Base-by-base conservation (phyloP, 2,113 vertebrate genomes). In the Leucoraja erinaceus region DNA sequence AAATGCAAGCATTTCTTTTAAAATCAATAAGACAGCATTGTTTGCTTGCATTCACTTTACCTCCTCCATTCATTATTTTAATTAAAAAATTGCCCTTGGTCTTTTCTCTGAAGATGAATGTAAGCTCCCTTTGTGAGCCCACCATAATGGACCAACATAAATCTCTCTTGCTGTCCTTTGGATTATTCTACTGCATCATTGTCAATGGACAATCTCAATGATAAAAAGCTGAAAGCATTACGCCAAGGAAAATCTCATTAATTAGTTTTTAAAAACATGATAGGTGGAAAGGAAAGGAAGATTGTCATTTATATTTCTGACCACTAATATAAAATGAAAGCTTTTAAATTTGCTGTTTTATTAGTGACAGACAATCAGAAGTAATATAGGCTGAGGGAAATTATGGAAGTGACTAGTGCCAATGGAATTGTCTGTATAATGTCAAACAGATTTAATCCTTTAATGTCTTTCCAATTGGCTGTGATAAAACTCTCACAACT, bases 1-100 rank as follows among this genome's bases (percentile, higher is more conserved):
- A 86, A 86, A 12, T 61, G 25, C 54, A 86, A 86, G 11, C 6
- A 8, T n/a, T 84, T 61, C 25, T 3, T 61, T 86, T 25, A 61
- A 61, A n/a, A n/a, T 61, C 56, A 88, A 31, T 61, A 88, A 31
- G 28, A 88, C 12, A 31, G 28, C n/a, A 88, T 31, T 28, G 59
- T 88, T 88, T 63, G 28, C 83, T 31, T 31, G 12, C 59, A 31
- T 88, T 88, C 59, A 88, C 83, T 33, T 83, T 63, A 61, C 12
- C 59, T 66, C 31, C 83, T 88, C 83, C 59, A 88, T 31, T 88
- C 28, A 88, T 63, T 88, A 88, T 88, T 88, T 33, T 63, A 88
- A 63, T 88, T 63, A 88, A 63, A 88, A 14, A 31, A 12, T 31
- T 16, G 6, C 59, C 56, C 83, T 88, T 14, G 0, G 56, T 31